Evolutionary conservation across 2,113 vertebrate species (phyloP).

Genomic region (Hypomesus transpacificus): DNA sequence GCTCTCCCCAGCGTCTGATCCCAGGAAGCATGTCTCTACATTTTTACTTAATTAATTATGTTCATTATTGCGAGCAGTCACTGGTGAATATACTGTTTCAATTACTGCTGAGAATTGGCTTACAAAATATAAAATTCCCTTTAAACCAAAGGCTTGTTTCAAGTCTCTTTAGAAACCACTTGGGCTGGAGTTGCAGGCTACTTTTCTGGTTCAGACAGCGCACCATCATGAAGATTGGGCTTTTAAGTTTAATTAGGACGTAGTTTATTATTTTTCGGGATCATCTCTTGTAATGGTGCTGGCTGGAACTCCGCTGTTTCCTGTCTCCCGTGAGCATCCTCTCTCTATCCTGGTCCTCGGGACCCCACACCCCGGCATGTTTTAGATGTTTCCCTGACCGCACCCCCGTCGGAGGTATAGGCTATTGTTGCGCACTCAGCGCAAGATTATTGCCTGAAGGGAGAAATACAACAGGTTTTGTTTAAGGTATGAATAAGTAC

Average conservation of each 20-base stretch:
- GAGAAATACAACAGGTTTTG: too few relatives aligned
- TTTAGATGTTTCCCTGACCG: too few relatives aligned
- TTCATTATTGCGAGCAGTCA: constrained; percentile 63
- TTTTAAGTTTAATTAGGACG: neutral
- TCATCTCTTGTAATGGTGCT: too few relatives aligned
- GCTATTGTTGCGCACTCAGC: too few relatives aligned
- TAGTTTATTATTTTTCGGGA: too few relatives aligned
- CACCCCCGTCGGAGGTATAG: too few relatives aligned
- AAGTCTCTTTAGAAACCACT: constrained; percentile 20
- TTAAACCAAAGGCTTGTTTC: constrained; percentile 29
- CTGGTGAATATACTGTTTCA: constrained; percentile 61
- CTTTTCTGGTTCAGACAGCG: neutral
- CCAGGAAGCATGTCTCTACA: constrained; percentile 61
- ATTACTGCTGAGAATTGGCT: constrained; percentile 65
- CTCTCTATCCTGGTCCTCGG: too few relatives aligned
- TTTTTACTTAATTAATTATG: constrained; percentile 73
- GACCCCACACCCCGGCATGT: too few relatives aligned
- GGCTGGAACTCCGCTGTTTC: too few relatives aligned
- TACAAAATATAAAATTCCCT: constrained; percentile 53
- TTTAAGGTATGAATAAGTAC: too few relatives aligned
- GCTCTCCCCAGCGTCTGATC: constrained; percentile 58
- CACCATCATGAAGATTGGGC: neutral
- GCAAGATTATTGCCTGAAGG: too few relatives aligned
- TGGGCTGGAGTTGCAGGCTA: neutral
- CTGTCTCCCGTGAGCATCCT: too few relatives aligned